phyloP scores from a whole-genome alignment of 2,888 invertebrate genomes.

The Acanthosoma haemorrhoidale region DNA sequence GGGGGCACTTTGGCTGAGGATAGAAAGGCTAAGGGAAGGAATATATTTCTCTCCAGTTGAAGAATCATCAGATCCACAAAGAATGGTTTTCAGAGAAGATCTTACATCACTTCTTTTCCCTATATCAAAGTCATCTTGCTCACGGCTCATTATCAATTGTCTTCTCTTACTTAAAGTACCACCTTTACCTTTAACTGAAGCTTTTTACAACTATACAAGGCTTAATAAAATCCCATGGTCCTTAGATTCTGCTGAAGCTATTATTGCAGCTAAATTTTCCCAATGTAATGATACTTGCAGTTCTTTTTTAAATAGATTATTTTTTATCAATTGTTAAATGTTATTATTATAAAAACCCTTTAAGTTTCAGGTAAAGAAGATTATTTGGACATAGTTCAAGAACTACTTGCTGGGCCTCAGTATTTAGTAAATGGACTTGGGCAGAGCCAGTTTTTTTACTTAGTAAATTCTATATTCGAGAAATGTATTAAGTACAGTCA shows the following conservation, averaged over 20 bases:
- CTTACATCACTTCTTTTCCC: slow-evolving; percentile 65
- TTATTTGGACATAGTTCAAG: slow-evolving; percentile 31
- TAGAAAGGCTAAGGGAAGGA: slow-evolving; percentile 66
- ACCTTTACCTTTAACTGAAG: slow-evolving; percentile 38
- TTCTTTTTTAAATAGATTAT: not conserved
- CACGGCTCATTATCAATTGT: slow-evolving; percentile 56
- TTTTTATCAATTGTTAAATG: not conserved
- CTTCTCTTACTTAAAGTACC: slow-evolving; percentile 53
- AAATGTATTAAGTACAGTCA: slow-evolving; percentile 30
- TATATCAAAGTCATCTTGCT: slow-evolving; percentile 53
- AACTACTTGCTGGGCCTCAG: slow-evolving; percentile 34
- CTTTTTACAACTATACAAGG: slow-evolving; percentile 33
- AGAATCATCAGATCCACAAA: slow-evolving; percentile 52
- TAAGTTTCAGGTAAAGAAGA: slow-evolving; percentile 5
- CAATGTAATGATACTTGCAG: not conserved
- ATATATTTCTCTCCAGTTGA: slow-evolving; percentile 61
- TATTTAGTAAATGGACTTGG: slow-evolving; percentile 31
- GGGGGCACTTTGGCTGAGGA: slow-evolving; percentile 67
- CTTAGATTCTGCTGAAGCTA: slow-evolving; percentile 39
- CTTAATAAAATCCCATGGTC: slow-evolving; percentile 37
- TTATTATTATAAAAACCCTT: not conserved
- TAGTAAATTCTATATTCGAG: slow-evolving; percentile 35
- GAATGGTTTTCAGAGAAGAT: slow-evolving; percentile 59
- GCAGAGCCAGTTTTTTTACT: slow-evolving; percentile 33
- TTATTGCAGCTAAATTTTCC: slow-evolving; percentile 27